These are phyloP conservation scores for Artemisiospiza belli DNA, from an alignment of 2,113 vertebrate genomes.

Conservation along the genomic window DNA sequence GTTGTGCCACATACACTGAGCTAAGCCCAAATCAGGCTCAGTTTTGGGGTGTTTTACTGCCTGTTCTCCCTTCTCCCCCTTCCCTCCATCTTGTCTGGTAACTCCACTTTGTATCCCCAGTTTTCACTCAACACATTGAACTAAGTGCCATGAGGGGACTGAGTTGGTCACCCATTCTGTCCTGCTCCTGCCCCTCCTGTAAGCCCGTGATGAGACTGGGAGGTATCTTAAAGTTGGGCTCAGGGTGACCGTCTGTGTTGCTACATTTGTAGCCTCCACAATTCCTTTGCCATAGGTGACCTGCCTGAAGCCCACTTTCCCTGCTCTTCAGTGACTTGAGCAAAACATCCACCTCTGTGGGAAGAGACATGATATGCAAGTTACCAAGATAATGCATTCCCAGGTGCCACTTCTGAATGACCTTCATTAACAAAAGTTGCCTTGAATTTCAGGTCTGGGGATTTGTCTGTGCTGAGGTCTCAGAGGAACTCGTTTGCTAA, in stretches of 20 bases:
- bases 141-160: background rate
- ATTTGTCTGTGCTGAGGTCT: background rate
- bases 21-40: background rate
- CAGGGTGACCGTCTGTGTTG: background rate
- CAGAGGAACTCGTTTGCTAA: constrained; percentile 5
- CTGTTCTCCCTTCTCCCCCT: background rate
- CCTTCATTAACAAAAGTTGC: background rate
- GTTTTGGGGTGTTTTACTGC: background rate
- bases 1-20: background rate
- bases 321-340: background rate
- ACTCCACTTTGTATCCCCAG: background rate
- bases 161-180: background rate
- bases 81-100: background rate
- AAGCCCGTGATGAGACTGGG: background rate
- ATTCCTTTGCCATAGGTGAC: background rate
- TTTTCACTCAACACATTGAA: background rate
- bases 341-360: background rate
- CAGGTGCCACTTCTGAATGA: background rate
- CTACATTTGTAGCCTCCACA: background rate
- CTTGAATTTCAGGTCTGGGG: constrained; percentile 3
- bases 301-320: background rate
- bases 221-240: background rate
- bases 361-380: background rate
- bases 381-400: background rate
- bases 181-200: background rate